Evolutionary conservation across 2,888 invertebrate genomes (phyloP).

Genomic region (Noctua janthe): DNA sequence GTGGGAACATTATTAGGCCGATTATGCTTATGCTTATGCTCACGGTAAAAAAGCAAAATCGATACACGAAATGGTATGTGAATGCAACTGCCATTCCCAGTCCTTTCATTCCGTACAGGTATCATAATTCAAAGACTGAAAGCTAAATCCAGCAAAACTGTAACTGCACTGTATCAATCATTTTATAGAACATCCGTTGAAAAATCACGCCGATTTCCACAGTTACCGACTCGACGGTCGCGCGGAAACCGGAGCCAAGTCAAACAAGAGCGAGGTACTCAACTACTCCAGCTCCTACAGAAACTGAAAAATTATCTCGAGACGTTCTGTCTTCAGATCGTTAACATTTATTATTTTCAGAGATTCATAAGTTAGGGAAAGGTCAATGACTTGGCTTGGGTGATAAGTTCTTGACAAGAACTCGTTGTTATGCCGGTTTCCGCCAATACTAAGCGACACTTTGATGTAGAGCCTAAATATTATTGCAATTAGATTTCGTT

Average conservation of each 20-base stretch:
- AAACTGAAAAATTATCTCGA: slow-evolving; percentile 55
- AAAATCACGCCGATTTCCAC: slow-evolving; percentile 29
- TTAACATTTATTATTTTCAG: slow-evolving; percentile 49
- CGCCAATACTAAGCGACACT: background rate
- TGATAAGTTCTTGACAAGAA: background rate
- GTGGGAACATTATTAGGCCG: no score
- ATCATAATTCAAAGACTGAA: slow-evolving; percentile 7
- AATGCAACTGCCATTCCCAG: background rate
- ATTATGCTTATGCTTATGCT: no score
- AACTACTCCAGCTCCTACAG: slow-evolving; percentile 7
- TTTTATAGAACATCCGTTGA: slow-evolving; percentile 40
- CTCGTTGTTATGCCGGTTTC: background rate
- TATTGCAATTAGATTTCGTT: background rate
- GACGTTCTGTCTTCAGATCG: slow-evolving; percentile 16
- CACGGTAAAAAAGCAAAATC: background rate
- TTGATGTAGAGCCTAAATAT: background rate
- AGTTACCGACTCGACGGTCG: slow-evolving; percentile 13
- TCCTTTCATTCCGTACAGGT: background rate
- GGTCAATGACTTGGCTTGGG: background rate
- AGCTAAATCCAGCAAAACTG: slow-evolving; percentile 8
- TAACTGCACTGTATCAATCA: slow-evolving; percentile 55
- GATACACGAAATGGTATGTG: background rate
- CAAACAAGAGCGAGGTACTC: slow-evolving; percentile 57
- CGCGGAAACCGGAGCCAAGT: slow-evolving; percentile 40
- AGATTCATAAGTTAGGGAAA: slow-evolving; percentile 6